Conservation (phyloP, 2,797 vertebrate species). For the Notamacropus eugenii region DNA sequence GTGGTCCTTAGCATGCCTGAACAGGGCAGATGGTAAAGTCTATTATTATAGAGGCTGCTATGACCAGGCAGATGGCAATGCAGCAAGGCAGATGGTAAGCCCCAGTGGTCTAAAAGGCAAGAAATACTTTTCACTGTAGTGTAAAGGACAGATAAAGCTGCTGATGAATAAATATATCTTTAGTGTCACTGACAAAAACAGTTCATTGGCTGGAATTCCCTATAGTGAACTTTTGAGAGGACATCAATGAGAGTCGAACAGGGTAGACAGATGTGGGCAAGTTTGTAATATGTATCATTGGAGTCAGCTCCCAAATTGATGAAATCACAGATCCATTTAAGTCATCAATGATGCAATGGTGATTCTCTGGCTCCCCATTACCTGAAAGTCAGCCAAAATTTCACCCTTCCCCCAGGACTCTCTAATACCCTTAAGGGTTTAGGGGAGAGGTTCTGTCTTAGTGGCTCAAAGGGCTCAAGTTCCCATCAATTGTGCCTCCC, state of each 20-base stretch:
- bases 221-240: background rate
- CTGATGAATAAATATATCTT: background rate
- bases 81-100: background rate
- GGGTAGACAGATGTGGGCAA: background rate
- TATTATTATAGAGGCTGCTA: background rate
- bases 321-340: background rate
- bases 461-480: too few relatives aligned
- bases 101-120: background rate
- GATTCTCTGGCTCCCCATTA: background rate
- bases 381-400: background rate
- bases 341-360: background rate
- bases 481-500: too few relatives aligned
- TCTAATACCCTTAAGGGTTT: background rate
- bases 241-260: background rate
- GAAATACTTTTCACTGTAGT: background rate
- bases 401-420: background rate
- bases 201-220: background rate
- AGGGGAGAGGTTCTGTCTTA: background rate
- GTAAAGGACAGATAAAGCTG: background rate
- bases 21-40: background rate
- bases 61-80: background rate
- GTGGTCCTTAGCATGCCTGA: background rate
- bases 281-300: background rate
- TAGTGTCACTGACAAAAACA: background rate
- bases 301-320: background rate